Evolutionary conservation across 1,140 invertebrate genomes (phyloP).

Genomic region (Cylas formicarius): DNA sequence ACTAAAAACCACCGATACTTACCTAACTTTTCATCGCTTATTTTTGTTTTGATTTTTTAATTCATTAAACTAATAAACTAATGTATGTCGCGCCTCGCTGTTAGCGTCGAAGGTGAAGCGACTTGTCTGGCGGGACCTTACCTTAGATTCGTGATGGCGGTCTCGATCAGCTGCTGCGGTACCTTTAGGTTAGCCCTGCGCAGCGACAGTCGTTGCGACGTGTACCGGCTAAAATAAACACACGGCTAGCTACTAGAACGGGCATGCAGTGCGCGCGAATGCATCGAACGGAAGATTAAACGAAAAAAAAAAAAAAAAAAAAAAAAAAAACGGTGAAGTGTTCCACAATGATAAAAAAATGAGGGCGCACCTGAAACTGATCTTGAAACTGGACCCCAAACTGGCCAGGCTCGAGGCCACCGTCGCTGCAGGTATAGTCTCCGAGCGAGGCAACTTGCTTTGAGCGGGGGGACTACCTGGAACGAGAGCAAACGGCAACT

Average conservation of each 20-base stretch:
- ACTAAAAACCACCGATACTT: no score
- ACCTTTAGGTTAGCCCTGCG: constrained; percentile 66
- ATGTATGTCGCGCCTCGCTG: no score
- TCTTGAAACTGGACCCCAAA: constrained; percentile 69
- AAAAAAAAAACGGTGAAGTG: neutral
- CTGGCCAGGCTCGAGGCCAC: constrained; percentile 69
- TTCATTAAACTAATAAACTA: no score
- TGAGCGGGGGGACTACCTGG: constrained; percentile 42
- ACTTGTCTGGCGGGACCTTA: no score
- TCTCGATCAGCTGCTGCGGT: constrained; percentile 64
- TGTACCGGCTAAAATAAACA: constrained; percentile 69
- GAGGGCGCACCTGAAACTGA: constrained; percentile 67
- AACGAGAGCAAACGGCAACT: no score
- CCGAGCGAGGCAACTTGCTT: constrained; percentile 63
- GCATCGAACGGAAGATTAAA: no score
- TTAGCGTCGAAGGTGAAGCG: no score
- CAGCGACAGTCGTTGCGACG: constrained; percentile 66
- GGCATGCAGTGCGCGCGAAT: constrained; percentile 19
- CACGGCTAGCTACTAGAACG: constrained; percentile 35
- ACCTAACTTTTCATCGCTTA: no score
- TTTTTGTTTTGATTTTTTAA: no score
- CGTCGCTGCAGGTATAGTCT: constrained; percentile 69
- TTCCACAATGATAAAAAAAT: neutral
- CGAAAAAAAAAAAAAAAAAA: no score
- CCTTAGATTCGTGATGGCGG: constrained; percentile 62